phyloP scores from a whole-genome alignment of 2,888 invertebrate species.

The Lacanobia wlatinum region DNA sequence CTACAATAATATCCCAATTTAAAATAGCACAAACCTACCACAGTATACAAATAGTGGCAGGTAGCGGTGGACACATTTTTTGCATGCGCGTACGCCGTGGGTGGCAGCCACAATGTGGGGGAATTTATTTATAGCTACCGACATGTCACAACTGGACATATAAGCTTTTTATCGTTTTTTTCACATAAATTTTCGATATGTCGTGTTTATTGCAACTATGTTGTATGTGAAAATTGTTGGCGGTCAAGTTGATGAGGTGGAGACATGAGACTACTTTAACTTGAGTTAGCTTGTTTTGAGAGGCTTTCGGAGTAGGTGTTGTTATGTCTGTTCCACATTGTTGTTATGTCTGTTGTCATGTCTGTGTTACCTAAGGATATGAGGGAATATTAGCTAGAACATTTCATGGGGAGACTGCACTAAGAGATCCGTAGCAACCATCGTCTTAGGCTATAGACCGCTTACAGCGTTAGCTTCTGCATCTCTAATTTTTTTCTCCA shows the following conservation, averaged over 20 bases:
- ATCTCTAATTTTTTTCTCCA: background rate
- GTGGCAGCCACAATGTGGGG: slow-evolving; percentile 73
- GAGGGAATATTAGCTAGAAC: background rate
- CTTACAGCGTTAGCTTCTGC: background rate
- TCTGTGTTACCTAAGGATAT: background rate
- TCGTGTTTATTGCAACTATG: slow-evolving; percentile 63
- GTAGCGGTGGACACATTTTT: slow-evolving; percentile 71
- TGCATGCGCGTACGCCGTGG: slow-evolving; percentile 76
- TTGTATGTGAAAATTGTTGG: slow-evolving; percentile 52
- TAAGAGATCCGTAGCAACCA: background rate
- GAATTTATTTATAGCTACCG: slow-evolving; percentile 77
- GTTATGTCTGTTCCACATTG: too few relatives aligned
- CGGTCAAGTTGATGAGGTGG: slow-evolving; percentile 35
- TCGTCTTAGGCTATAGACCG: background rate
- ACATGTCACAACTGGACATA: slow-evolving; percentile 71
- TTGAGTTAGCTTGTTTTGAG: background rate
- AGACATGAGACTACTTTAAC: background rate
- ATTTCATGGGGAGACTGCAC: background rate
- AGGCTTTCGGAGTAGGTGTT: background rate
- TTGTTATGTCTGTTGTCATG: background rate
- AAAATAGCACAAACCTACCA: slow-evolving; percentile 61
- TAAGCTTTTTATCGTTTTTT: slow-evolving; percentile 61
- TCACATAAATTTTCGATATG: slow-evolving; percentile 61
- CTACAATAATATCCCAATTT: slow-evolving; percentile 59
- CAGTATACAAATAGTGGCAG: slow-evolving; percentile 65